phyloP scores from a whole-genome alignment of 2,113 vertebrate species.

The Malaclemys terrapin region DNA sequence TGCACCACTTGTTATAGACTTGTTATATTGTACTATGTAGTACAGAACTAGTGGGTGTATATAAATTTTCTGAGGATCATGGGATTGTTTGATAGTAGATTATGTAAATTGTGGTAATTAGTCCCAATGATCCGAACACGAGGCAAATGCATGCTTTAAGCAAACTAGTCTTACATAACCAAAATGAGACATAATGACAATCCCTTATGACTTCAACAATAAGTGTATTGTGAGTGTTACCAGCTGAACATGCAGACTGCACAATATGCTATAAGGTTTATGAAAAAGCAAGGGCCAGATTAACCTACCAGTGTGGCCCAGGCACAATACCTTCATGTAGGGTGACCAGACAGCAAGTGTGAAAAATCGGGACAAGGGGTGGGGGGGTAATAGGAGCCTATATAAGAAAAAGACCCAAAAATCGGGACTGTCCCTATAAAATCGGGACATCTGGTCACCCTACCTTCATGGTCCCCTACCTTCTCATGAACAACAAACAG shows the following conservation, averaged over 20 bases:
- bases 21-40: neutral
- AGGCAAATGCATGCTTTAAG: neutral
- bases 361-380: no score
- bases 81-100: neutral
- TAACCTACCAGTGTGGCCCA: neutral
- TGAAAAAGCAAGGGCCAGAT: neutral
- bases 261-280: neutral
- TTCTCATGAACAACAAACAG: neutral
- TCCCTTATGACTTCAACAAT: rapidly evolving
- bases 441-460: no score
- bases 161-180: rapidly evolving
- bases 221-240: rapidly evolving
- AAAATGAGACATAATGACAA: neutral
- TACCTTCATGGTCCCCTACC: neutral
- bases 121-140: neutral
- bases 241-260: rapidly evolving
- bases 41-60: neutral
- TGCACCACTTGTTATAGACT: neutral
- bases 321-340: neutral
- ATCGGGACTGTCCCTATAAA: no score
- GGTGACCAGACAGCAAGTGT: no score
- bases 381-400: no score
- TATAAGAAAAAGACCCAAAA: no score
- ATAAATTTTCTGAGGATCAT: neutral
- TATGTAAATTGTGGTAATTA: neutral